Conservation (phyloP, 2,113 vertebrate genomes). For the Etheostoma cragini region DNA sequence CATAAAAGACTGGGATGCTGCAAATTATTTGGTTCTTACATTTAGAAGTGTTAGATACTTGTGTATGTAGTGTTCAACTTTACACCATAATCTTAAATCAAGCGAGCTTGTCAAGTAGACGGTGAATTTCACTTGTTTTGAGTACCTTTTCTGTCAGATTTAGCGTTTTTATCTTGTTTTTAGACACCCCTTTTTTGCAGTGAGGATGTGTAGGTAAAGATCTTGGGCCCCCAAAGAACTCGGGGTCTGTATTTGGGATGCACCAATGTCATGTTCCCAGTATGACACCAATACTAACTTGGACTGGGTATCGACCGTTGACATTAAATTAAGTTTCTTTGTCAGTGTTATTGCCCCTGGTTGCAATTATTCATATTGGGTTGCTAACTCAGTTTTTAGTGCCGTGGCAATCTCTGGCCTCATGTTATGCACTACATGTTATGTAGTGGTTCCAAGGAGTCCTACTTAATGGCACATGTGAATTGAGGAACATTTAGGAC, state of each 20-base stretch:
- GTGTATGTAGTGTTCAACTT: no score
- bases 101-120: no score
- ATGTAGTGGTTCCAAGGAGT: not conserved
- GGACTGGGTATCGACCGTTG: not conserved
- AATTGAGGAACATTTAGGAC: not conserved
- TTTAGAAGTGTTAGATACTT: no score
- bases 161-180: no score
- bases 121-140: no score
- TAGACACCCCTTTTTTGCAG: no score
- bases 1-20: conserved; percentile 1
- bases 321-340: not conserved
- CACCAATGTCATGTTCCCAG: not conserved
- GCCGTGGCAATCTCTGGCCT: not conserved
- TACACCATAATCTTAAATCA: no score
- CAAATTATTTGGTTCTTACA: no score
- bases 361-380: not conserved
- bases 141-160: no score
- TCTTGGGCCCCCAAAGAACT: not conserved
- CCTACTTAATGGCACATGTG: not conserved
- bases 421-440: no score
- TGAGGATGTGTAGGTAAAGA: not conserved
- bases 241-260: not conserved
- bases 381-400: not conserved
- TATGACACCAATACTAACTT: not conserved
- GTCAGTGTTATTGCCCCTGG: not conserved